Conservation (phyloP, 1,140 invertebrate species). For the Drosophila trapezifrons region DNA sequence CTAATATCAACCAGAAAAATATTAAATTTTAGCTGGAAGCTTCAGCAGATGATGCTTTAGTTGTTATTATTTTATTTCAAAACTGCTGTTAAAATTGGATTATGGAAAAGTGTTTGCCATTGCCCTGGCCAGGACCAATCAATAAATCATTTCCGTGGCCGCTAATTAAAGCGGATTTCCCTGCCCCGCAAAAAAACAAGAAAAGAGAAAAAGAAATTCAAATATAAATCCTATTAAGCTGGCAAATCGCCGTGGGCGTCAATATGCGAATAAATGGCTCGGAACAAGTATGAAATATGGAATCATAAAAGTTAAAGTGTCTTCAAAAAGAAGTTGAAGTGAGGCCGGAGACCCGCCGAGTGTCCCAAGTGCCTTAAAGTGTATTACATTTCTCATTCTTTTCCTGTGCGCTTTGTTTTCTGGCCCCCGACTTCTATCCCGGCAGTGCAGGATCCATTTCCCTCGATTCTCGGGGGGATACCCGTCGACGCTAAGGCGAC, state of each 20-base stretch:
- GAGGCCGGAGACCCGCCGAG: conserved; percentile 3
- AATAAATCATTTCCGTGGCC: conserved; percentile 62
- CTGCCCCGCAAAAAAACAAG: conserved; percentile 29
- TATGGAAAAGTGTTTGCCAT: not conserved
- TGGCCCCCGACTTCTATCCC: conserved; percentile 4
- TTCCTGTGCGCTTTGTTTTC: conserved; percentile 19
- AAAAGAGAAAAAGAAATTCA: conserved; percentile 1
- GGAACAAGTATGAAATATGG: conserved; percentile 38
- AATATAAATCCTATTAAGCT: conserved; percentile 31
- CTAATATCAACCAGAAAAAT: not conserved
- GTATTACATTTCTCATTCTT: conserved; percentile 46
- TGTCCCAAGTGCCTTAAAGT: conserved; percentile 44
- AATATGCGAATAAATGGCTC: conserved; percentile 23
- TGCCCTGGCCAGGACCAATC: conserved; percentile 39
- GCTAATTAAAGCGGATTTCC: conserved; percentile 58
- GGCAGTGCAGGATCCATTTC: conserved; percentile 62
- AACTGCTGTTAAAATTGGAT: not conserved
- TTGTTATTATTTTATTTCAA: not conserved
- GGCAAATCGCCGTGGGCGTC: conserved; percentile 41
- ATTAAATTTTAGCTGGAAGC: too few species aligned
- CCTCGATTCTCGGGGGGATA: conserved; percentile 47
- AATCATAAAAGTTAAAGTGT: conserved; percentile 50
- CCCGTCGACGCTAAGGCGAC: conserved; percentile 51
- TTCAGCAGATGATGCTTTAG: too few species aligned
- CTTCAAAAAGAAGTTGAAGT: conserved; percentile 12